Evolutionary conservation across 2,797 vertebrate species (phyloP).

Genomic region (Manis crassicaudata): DNA sequence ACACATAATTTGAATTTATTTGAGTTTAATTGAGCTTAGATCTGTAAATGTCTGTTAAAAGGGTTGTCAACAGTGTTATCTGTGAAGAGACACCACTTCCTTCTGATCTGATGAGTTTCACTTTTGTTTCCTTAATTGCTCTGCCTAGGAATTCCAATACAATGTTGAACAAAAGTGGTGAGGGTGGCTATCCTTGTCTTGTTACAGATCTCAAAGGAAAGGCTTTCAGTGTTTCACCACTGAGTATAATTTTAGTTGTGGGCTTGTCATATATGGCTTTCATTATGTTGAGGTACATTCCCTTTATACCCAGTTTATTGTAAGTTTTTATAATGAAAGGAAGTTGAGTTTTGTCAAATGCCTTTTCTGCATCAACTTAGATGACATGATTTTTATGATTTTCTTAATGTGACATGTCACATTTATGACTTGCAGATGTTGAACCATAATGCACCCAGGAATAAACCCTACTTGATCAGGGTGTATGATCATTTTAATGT

Average conservation of each 20-base stretch:
- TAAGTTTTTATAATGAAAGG: neutral
- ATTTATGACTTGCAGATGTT: neutral
- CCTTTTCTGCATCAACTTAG: neutral
- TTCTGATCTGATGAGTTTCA: neutral
- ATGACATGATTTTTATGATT: neutral
- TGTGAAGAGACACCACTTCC: neutral
- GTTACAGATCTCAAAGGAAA: no score
- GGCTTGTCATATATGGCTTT: no score
- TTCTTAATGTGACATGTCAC: neutral
- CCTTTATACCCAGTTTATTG: neutral
- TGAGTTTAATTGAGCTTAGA: neutral
- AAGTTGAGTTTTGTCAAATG: neutral
- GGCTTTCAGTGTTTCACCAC: no score
- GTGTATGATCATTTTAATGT: neutral
- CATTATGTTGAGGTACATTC: no score
- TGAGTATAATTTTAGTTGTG: no score
- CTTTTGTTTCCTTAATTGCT: neutral
- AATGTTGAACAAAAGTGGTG: neutral
- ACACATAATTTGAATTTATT: neutral
- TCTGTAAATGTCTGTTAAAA: neutral
- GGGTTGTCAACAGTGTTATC: neutral
- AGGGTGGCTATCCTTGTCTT: neutral
- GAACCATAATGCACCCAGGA: neutral
- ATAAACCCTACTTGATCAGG: neutral
- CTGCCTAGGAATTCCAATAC: neutral